These are phyloP conservation scores for Ammodytes marinus DNA, from an alignment of 2,113 vertebrate species.

Conservation along the genomic window DNA sequence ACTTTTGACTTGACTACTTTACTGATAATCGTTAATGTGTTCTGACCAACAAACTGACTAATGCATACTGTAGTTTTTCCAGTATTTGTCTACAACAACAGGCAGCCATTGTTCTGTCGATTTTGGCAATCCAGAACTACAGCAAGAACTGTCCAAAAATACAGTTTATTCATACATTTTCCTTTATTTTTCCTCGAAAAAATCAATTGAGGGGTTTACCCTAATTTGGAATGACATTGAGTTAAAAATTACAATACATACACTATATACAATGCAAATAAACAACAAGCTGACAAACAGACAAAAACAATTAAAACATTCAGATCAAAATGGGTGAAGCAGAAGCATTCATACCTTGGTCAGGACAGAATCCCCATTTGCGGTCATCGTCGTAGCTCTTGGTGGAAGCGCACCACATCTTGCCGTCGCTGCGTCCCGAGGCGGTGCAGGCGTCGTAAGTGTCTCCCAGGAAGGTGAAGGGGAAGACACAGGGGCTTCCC, in stretches of 20 bases:
- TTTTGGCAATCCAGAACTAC: not conserved
- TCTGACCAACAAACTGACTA: not conserved
- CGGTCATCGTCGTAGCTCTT: conserved; percentile 95
- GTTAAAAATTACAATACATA: too few species aligned
- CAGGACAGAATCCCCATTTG: conserved; percentile 98
- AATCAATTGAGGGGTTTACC: too few species aligned
- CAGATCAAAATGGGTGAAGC: too few species aligned
- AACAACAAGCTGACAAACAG: too few species aligned
- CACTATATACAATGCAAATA: too few species aligned
- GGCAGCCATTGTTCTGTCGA: too few species aligned
- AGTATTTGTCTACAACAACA: too few species aligned
- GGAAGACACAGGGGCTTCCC: conserved; percentile 93
- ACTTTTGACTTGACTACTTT: not conserved
- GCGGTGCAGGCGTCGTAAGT: conserved; percentile 92
- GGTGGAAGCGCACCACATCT: conserved; percentile 92
- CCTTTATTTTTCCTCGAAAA: too few species aligned
- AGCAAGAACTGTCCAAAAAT: not conserved
- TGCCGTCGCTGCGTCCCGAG: conserved; percentile 91
- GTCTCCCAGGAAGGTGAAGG: conserved; percentile 94
- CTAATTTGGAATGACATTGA: too few species aligned
- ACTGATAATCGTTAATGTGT: not conserved
- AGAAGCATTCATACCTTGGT: conserved; percentile 88
- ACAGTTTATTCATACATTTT: not conserved
- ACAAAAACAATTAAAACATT: too few species aligned
- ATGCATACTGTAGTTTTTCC: not conserved